phyloP scores from a whole-genome alignment of 2,888 invertebrate species.

The Temnothorax rugatulus region DNA sequence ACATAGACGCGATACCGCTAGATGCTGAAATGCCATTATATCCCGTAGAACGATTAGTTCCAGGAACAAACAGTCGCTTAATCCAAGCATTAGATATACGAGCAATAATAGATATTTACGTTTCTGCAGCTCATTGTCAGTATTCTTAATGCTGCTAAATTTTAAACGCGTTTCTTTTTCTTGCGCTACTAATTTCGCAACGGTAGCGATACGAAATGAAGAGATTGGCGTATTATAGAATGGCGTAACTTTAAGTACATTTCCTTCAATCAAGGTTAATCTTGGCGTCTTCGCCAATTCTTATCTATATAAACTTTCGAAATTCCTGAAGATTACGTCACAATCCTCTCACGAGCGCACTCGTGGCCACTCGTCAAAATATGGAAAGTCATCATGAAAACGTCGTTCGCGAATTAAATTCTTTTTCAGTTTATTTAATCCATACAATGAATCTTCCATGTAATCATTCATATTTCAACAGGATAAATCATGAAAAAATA shows the following conservation, averaged over 20 bases:
- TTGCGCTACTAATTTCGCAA: neutral
- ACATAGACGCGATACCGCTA: conserved; percentile 19
- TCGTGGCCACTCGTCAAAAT: conserved; percentile 27
- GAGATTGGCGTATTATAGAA: conserved; percentile 46
- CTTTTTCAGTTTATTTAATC: neutral
- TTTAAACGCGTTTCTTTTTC: neutral
- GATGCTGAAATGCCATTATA: conserved; percentile 9
- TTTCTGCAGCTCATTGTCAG: neutral
- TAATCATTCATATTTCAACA: neutral
- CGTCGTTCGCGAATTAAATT: neutral
- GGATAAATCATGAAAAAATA: neutral
- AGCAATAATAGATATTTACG: conserved; percentile 25
- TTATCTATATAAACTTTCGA: conserved; percentile 68
- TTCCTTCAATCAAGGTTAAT: conserved; percentile 64
- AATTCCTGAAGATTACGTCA: conserved; percentile 70
- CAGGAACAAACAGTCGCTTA: conserved; percentile 4
- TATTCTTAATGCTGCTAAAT: neutral
- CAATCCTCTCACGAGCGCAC: conserved; percentile 36
- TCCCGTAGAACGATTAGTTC: conserved; percentile 7
- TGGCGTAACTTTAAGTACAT: conserved; percentile 58
- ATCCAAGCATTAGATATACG: neutral
- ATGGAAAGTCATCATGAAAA: neutral
- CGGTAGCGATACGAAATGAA: conserved; percentile 31
- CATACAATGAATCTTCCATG: neutral
- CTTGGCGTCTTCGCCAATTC: conserved; percentile 63